These are phyloP conservation scores for Takifugu flavidus DNA, from an alignment of 2,113 vertebrate species.

Conservation along the genomic window DNA sequence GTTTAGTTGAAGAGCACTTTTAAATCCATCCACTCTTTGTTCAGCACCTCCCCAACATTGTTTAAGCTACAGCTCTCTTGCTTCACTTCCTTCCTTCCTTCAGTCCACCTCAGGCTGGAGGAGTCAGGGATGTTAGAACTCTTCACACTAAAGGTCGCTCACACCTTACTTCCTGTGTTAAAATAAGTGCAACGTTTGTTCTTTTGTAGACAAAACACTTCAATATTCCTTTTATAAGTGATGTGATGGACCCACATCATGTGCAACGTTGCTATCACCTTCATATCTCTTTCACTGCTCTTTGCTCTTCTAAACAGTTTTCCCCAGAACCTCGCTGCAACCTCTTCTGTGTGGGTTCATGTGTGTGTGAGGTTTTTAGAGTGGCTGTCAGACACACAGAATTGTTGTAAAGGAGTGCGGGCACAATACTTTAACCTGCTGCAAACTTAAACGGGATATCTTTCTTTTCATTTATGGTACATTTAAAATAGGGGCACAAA, in stretches of 20 bases:
- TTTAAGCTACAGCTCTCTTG: constrained; percentile 16
- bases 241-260: too few relatives aligned
- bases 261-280: background rate
- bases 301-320: background rate
- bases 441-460: too few relatives aligned
- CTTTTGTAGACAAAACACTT: background rate
- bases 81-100: constrained; percentile 62
- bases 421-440: too few relatives aligned
- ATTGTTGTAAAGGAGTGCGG: too few relatives aligned
- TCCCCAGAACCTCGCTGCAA: too few relatives aligned
- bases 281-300: constrained; percentile 27
- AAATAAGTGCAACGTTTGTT: background rate
- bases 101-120: constrained; percentile 30
- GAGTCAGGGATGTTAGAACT: constrained; percentile 12
- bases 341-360: too few relatives aligned
- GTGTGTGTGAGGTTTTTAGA: too few relatives aligned
- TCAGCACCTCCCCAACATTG: constrained; percentile 49
- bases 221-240: background rate
- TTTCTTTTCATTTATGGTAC: too few relatives aligned
- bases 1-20: too few relatives aligned
- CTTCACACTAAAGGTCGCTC: constrained; percentile 18
- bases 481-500: too few relatives aligned
- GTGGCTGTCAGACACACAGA: too few relatives aligned
- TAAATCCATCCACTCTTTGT: constrained; percentile 30
- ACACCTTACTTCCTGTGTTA: constrained; percentile 30